Evolutionary conservation across 2,797 vertebrate genomes (phyloP), one percentile per base, ranked within the genome.

Genomic region (Poecilia picta): DNA sequence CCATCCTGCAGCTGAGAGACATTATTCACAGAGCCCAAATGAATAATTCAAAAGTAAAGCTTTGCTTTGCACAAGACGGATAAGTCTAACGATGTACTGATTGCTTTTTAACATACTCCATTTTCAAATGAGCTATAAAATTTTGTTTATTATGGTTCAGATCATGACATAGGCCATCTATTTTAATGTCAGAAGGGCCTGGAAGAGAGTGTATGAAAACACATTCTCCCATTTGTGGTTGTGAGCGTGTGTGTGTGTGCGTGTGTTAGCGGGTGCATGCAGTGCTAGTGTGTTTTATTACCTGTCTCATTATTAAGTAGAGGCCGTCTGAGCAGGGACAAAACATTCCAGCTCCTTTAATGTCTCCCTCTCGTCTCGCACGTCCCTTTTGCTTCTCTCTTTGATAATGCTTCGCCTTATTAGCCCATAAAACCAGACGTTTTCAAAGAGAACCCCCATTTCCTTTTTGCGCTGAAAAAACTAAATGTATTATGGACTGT

Each of bases 241-340:
- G 68, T 75, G 39, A 71, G 72, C 72, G 86, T 76, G 43, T 80
- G 87, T 78, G 89, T 82, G 47, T 82, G 89, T 83, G 89, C 76
- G 36, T 68, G 59, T 74, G 46, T 85, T 53, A 49, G 83, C 71
- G 87, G 51, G 84, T 82, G 77, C 31, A 83, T 86, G 87, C 73
- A 55, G 73, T 85, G 88, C 88, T 78, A 85, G 85, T 91, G 87
- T 91, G 87, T 90, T 95, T 95, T 95, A 95, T 95, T 95, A 95
- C 92, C 94, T 92, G 94, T 94, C 93, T 95, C 94, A 94, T 95
- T 95, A 94, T 94, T 94, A 94, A 94, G 94, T 89, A 82, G 91
- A 92, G 92, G 89, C 87, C 73, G 79, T 88, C 88, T 91, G 87
- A 91, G 87, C 85, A 71, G 87, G 90, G 90, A 95, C 93, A 91